Conservation (phyloP, 2,797 vertebrate genomes). For the Tarsius wallacei region DNA sequence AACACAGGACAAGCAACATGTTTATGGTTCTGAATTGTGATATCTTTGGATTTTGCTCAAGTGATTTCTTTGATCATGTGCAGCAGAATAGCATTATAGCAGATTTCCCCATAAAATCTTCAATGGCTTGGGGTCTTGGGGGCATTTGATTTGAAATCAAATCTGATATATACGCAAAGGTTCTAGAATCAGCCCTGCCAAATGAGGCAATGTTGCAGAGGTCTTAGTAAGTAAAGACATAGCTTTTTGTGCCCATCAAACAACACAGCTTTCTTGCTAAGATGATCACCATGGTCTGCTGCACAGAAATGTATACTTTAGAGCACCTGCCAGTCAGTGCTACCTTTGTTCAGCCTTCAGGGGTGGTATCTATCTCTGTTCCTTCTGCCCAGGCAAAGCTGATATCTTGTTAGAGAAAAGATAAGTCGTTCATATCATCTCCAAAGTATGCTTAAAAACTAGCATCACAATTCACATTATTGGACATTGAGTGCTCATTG, state of each 20-base stretch:
- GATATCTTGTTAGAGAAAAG: neutral
- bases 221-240: neutral
- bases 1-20: neutral
- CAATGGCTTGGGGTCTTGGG: neutral
- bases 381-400: neutral
- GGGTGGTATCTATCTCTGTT: neutral
- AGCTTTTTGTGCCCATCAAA: neutral
- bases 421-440: neutral
- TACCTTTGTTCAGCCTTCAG: neutral
- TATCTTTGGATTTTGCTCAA: neutral
- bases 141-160: constrained; percentile 9
- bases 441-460: constrained; percentile 46
- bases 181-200: neutral
- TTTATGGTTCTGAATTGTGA: neutral
- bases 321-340: neutral
- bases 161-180: neutral
- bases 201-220: neutral
- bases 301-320: neutral
- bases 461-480: neutral
- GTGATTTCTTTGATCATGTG: neutral
- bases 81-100: neutral
- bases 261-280: neutral
- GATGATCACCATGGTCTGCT: neutral
- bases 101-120: neutral
- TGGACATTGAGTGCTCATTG: neutral